These are phyloP conservation scores for Apamea crenata DNA, from an alignment of 2,888 invertebrate species.

Conservation along the genomic window DNA sequence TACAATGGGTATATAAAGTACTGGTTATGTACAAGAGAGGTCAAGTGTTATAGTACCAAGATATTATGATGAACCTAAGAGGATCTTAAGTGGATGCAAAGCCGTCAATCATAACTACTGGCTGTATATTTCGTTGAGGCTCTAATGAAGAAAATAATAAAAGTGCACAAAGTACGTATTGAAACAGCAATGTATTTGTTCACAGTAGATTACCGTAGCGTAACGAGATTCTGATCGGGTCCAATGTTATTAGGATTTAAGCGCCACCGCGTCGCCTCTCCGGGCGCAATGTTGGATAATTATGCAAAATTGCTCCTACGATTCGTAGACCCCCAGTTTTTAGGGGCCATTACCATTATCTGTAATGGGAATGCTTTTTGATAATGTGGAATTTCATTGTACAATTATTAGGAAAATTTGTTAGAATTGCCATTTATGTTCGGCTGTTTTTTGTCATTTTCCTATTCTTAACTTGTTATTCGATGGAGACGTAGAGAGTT, in stretches of 20 bases:
- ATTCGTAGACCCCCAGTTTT: conserved; percentile 88
- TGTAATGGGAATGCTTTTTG: conserved; percentile 89
- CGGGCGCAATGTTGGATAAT: conserved; percentile 84
- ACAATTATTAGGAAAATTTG: conserved; percentile 83
- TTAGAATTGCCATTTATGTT: conserved; percentile 78
- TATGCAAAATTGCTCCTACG: conserved; percentile 90
- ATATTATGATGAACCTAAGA: not conserved
- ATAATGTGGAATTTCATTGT: conserved; percentile 88
- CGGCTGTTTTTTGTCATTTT: conserved; percentile 79
- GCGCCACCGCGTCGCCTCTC: conserved; percentile 83
- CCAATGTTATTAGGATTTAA: conserved; percentile 89
- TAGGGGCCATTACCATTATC: conserved; percentile 88
- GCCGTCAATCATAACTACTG: not conserved
- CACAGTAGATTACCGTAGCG: conserved; percentile 83
- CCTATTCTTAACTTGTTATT: conserved; percentile 59
- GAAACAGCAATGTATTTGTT: conserved; percentile 83
- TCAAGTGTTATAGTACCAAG: not conserved
- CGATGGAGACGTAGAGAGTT: conserved; percentile 21
- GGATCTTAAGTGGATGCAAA: not conserved
- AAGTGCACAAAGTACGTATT: conserved; percentile 69
- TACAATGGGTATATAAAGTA: not conserved
- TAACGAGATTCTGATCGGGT: conserved; percentile 88
- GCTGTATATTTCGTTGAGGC: conserved; percentile 28
- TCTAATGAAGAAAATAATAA: conserved; percentile 61
- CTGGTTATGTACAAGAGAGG: not conserved